Percentiles rank a stretch among this genome's conserved stretches.
Evolutionary conservation across 2,113 vertebrate species (phyloP).

Genomic region (Corythornis vintsioides): DNA sequence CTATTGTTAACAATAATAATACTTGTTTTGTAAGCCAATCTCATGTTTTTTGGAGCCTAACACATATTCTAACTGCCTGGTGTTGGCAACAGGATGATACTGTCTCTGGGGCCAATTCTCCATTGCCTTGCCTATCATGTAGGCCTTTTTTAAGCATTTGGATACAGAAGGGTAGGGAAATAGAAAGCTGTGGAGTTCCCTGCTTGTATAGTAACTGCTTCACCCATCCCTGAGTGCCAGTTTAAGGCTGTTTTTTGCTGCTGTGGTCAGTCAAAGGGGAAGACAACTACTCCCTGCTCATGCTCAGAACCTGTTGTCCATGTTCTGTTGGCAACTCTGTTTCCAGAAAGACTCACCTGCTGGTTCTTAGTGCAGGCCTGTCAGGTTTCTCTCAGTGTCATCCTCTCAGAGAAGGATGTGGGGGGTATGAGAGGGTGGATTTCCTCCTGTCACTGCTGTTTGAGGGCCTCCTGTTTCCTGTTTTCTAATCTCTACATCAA

Average conservation of each 20-base stretch:
- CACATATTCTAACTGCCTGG: not conserved
- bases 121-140: not conserved
- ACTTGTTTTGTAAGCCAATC: not conserved
- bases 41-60: not conserved
- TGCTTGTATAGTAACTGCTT: not conserved
- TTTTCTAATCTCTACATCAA: constrained; percentile 70
- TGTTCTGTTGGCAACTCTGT: not conserved
- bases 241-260: not conserved
- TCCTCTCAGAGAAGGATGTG: constrained; percentile 42
- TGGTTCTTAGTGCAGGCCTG: not conserved
- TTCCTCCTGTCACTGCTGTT: constrained; percentile 51
- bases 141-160: not conserved
- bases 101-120: not conserved
- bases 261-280: not conserved
- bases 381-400: constrained; percentile 6
- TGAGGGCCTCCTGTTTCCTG: constrained; percentile 72
- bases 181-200: not conserved
- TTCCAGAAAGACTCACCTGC: constrained; percentile 46
- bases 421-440: constrained; percentile 21
- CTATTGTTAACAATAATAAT: constrained; percentile 38
- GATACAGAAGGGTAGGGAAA: not conserved
- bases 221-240: not conserved
- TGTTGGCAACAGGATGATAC: not conserved
- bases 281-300: not conserved
- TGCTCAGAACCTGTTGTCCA: not conserved